Evolutionary conservation across 2,113 vertebrate genomes (phyloP), one percentile per base, ranked within the genome.

Genomic region (Pardalotus punctatus): DNA sequence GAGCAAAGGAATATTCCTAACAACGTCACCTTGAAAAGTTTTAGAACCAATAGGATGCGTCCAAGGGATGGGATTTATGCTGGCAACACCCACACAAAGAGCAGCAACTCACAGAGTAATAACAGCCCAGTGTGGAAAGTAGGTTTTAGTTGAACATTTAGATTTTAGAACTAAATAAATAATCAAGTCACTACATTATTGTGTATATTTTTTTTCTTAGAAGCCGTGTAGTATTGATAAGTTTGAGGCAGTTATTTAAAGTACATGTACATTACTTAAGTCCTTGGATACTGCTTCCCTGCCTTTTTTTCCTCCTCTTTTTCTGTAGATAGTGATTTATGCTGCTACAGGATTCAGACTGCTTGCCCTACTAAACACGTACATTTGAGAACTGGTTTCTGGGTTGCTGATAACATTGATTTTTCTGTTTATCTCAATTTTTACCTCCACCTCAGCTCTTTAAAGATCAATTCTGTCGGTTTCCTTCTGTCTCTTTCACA

Each of bases 401-500:
- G 56, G 28, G 35, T 11, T 88, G 71, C 66, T 88, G 93, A 67
- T 76, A 95, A 74, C 65, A 91, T 31, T 74, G 85, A 81, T 81
- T 89, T 81, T 83, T 80, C 54, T 78, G 16, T 78, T 94, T 91
- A 88, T 79, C 73, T 93, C 73, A 42, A 79, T 36, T 78, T 9
- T 54, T 28, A 66, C 38, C 4, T 76, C 43, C 38, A 53, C 47
- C 47, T 40, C 58, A 53, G 36, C 84, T 69, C 53, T 67, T 86
- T 64, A 80, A 29, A 76, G 38, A 58, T 16, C 7, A 14, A 19
- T 27, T 56, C 3, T 71, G 31, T 43, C 8, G 3, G 1, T 15
- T 54, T 54, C 22, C 25, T 73, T 38, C 35, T 70, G 20, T 22
- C 45, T 87, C 14, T 56, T 93, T 76, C 25, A 60, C 53, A 51